Percentiles rank a stretch among this genome's conserved stretches.
Evolutionary conservation across 2,888 invertebrate genomes (phyloP).

Genomic region (Lycaena phlaeas): DNA sequence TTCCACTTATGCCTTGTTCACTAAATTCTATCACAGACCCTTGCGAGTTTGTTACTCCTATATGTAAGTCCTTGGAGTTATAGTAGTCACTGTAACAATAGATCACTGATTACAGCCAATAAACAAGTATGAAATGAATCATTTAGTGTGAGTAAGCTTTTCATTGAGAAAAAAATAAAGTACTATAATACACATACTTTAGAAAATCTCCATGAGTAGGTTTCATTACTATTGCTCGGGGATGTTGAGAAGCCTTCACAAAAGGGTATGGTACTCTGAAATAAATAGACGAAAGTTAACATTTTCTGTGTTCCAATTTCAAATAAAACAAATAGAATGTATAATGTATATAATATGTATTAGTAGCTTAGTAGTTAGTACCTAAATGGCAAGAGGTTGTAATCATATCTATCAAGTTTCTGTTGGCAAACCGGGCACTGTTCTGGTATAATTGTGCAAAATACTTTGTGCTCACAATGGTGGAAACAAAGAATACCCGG

Average conservation of each 20-base stretch:
- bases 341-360: conserved; percentile 17
- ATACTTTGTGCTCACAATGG: conserved; percentile 88
- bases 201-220: conserved; percentile 92
- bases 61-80: conserved; percentile 89
- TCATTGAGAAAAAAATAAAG: not conserved
- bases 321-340: conserved; percentile 10
- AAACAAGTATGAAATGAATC: not conserved
- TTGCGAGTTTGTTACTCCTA: conserved; percentile 88
- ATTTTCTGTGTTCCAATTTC: too few species aligned
- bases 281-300: conserved; percentile 47
- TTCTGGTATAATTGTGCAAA: conserved; percentile 85
- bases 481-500: conserved; percentile 92
- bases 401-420: conserved; percentile 67
- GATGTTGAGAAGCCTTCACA: conserved; percentile 83
- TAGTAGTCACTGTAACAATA: conserved; percentile 81
- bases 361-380: too few species aligned
- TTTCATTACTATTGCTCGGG: conserved; percentile 87
- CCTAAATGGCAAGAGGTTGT: conserved; percentile 85
- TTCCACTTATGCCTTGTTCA: conserved; percentile 78
- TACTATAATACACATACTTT: conserved; percentile 78
- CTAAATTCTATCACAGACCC: conserved; percentile 90
- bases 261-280: conserved; percentile 89
- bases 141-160: not conserved
- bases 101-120: not conserved
- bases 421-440: conserved; percentile 84